Conservation (phyloP, 2,113 vertebrate species). For the Oreotrochilus melanogaster region DNA sequence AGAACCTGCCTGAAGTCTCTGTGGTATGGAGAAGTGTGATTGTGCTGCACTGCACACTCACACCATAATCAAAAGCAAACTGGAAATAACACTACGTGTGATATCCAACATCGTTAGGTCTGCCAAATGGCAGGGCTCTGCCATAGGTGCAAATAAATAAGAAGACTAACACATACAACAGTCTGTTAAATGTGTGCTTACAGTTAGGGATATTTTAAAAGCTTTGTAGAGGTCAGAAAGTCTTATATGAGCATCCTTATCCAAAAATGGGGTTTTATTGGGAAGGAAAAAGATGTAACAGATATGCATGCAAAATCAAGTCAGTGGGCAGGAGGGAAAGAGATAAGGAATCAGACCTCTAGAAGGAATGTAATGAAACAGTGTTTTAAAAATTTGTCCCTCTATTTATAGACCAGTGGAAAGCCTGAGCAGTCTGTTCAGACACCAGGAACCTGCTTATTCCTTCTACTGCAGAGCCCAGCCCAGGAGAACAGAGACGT, state of each 20-base stretch:
- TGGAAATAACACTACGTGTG: background rate
- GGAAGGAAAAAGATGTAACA: conserved; percentile 57
- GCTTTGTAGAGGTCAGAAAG: conserved; percentile 25
- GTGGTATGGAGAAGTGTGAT: background rate
- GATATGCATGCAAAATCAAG: conserved; percentile 49
- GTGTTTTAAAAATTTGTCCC: background rate
- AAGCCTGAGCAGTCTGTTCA: background rate
- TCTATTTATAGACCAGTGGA: background rate
- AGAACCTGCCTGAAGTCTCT: background rate
- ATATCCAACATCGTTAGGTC: background rate
- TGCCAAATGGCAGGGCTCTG: background rate
- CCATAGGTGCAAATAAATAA: background rate
- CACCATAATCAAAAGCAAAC: background rate
- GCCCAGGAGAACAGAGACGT: fast-evolving
- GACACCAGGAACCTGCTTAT: background rate
- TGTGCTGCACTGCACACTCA: background rate
- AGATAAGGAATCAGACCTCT: conserved; percentile 48
- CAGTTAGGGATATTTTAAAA: background rate
- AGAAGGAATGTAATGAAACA: background rate
- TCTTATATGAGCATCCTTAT: conserved; percentile 11
- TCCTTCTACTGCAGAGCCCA: background rate
- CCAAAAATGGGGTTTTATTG: conserved; percentile 56
- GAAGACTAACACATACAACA: background rate
- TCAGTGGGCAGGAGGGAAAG: conserved; percentile 6
- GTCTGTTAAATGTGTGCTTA: background rate